These are phyloP conservation scores for Melipona beecheii DNA, from an alignment of 2,888 invertebrate genomes.

Conservation along the genomic window DNA sequence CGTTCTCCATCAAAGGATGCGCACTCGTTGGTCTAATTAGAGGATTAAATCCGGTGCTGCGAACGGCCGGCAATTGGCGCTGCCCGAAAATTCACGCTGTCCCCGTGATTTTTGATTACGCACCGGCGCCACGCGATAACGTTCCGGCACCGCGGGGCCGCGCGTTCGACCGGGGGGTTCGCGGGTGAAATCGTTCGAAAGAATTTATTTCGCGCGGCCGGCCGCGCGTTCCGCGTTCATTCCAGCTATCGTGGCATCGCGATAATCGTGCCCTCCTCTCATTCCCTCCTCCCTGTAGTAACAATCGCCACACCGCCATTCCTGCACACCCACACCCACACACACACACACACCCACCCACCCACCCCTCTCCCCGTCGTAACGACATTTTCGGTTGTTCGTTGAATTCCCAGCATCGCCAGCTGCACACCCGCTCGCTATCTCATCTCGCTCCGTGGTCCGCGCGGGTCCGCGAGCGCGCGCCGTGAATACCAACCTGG, in stretches of 20 bases:
- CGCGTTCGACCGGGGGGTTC: slow-evolving; percentile 26
- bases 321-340: background rate
- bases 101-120: slow-evolving; percentile 70
- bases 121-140: slow-evolving; percentile 49
- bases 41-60: slow-evolving; percentile 62
- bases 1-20: slow-evolving; percentile 55
- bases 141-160: background rate
- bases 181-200: slow-evolving; percentile 70
- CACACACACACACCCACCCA: background rate
- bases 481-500: slow-evolving; percentile 26
- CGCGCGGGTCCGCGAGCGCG: background rate
- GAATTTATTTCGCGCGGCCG: slow-evolving; percentile 66
- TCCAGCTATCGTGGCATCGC: slow-evolving; percentile 57
- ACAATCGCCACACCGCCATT: slow-evolving; percentile 62
- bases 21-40: slow-evolving; percentile 66
- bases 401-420: slow-evolving; percentile 65
- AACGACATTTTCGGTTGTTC: slow-evolving; percentile 68
- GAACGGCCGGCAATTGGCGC: slow-evolving; percentile 45
- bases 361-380: background rate
- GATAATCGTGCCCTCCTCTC: slow-evolving; percentile 62
- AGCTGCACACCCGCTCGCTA: slow-evolving; percentile 58
- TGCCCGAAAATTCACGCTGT: slow-evolving; percentile 57
- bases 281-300: slow-evolving; percentile 56
- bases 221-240: slow-evolving; percentile 60
- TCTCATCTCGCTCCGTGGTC: slow-evolving; percentile 48